Conservation (phyloP, 64 coral and sea anemone species). For the Porites australiensis region DNA sequence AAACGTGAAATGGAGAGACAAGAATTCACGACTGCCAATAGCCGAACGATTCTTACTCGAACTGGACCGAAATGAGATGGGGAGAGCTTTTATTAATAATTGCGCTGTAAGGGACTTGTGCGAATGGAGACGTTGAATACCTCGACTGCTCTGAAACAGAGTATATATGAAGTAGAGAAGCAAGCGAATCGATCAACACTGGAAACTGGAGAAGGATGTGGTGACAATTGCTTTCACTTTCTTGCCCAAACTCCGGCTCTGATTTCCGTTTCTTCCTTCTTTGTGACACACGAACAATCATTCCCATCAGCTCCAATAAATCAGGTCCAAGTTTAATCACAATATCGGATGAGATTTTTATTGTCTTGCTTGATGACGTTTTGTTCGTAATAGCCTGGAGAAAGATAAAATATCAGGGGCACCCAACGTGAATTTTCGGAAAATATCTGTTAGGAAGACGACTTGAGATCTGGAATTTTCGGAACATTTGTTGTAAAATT, state of each 20-base stretch:
- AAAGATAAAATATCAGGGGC: neutral
- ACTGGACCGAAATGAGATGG: too few species aligned
- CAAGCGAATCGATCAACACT: conserved; percentile 26
- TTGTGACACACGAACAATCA: neutral
- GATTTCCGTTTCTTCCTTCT: neutral
- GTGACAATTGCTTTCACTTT: neutral
- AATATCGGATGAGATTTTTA: conserved; percentile 4
- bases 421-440: too few species aligned
- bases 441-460: too few species aligned
- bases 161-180: conserved; percentile 54
- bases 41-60: too few species aligned
- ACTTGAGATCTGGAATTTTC: too few species aligned
- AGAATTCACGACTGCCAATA: too few species aligned
- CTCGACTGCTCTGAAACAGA: conserved; percentile 34
- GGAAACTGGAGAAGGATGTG: neutral
- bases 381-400: conserved; percentile 29
- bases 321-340: conserved; percentile 31
- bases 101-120: neutral
- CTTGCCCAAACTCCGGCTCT: neutral
- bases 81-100: too few species aligned
- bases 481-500: too few species aligned
- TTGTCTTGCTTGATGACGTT: conserved; percentile 19
- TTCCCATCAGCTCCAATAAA: neutral
- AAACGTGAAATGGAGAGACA: too few species aligned
- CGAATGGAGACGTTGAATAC: neutral